These are phyloP conservation scores for Thereva nobilitata DNA, from an alignment of 2,888 invertebrate species.

Conservation along the genomic window DNA sequence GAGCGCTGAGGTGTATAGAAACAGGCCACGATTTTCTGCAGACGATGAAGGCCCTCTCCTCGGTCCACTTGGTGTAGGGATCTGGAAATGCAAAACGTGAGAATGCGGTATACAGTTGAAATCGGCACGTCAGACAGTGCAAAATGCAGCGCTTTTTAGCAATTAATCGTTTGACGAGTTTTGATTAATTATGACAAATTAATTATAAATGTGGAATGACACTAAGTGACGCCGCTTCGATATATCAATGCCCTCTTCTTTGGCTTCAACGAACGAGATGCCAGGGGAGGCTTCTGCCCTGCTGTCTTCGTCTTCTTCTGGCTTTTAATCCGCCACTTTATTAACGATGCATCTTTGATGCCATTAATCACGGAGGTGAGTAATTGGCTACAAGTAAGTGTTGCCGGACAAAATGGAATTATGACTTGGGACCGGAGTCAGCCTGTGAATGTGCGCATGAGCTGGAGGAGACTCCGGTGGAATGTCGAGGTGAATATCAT, in stretches of 20 bases:
- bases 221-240: slow-evolving; percentile 43
- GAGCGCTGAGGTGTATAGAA: slow-evolving; percentile 22
- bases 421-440: no score
- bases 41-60: slow-evolving; percentile 2
- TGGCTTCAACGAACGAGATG: background rate
- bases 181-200: slow-evolving; percentile 44
- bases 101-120: slow-evolving; percentile 4
- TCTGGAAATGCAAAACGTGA: slow-evolving; percentile 21
- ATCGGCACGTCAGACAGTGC: slow-evolving; percentile 30
- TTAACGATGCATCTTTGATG: slow-evolving; percentile 35
- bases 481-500: no score
- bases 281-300: slow-evolving; percentile 1
- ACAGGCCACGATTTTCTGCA: slow-evolving; percentile 1
- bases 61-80: background rate
- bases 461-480: no score
- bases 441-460: no score
- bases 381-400: slow-evolving; percentile 10
- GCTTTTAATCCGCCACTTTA: slow-evolving; percentile 28
- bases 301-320: background rate
- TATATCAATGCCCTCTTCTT: slow-evolving; percentile 36
- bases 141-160: slow-evolving; percentile 24
- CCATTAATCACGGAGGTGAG: slow-evolving; percentile 40
- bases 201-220: slow-evolving; percentile 44
- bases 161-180: slow-evolving; percentile 36
- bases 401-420: no score